phyloP scores from a whole-genome alignment of 2,113 vertebrate species.

The Ovis aries region DNA sequence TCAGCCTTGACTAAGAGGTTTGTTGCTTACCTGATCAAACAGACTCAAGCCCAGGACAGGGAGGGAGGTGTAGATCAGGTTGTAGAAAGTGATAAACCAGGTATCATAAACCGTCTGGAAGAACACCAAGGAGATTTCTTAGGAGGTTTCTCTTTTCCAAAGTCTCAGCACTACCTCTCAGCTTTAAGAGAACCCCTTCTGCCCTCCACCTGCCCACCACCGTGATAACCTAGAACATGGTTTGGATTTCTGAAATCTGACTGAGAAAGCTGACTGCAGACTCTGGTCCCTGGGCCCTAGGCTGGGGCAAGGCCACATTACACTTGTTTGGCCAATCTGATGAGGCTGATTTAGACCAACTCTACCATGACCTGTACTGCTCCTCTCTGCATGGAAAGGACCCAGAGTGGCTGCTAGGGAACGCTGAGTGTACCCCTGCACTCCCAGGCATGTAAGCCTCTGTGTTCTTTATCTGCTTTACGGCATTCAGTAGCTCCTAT shows the following conservation, averaged over 20 bases:
- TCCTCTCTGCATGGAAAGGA: neutral
- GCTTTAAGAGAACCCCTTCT: neutral
- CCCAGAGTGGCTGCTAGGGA: neutral
- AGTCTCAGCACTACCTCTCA: neutral
- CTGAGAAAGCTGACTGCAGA: neutral
- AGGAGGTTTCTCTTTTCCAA: neutral
- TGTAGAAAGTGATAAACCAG: constrained; percentile 96
- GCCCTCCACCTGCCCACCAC: neutral
- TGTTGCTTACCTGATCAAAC: constrained; percentile 91
- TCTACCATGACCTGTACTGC: neutral
- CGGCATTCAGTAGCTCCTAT: neutral
- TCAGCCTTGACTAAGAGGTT: neutral
- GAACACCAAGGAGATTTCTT: constrained; percentile 41
- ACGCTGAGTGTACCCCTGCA: neutral
- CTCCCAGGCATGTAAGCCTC: neutral
- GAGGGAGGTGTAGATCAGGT: constrained; percentile 93
- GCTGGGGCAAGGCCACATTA: neutral
- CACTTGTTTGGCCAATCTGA: neutral
- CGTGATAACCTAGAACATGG: neutral
- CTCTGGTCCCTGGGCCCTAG: neutral
- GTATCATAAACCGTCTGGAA: constrained; percentile 93
- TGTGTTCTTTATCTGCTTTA: neutral
- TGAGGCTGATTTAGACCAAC: neutral
- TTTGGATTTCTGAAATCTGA: constrained; percentile 1
- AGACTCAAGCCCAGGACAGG: constrained; percentile 93